Percentiles rank a stretch among this genome's conserved stretches.
These are phyloP conservation scores for Adoxophyes honmai DNA, from an alignment of 1,140 invertebrate genomes.

Conservation along the genomic window DNA sequence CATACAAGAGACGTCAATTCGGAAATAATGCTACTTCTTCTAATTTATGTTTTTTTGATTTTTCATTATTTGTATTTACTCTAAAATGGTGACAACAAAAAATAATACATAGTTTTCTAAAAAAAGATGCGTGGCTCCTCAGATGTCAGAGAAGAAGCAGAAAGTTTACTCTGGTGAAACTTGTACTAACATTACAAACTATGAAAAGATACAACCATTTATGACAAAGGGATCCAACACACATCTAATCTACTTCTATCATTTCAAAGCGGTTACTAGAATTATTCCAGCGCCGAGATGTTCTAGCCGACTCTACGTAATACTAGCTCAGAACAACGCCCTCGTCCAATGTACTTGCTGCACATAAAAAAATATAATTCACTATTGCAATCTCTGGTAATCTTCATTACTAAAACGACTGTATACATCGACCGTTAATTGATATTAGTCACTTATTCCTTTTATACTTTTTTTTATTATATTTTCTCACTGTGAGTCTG, in stretches of 20 bases:
- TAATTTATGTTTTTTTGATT: constrained; percentile 54
- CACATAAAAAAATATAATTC: constrained; percentile 74
- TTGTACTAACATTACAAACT: constrained; percentile 41
- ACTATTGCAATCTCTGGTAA: constrained; percentile 71
- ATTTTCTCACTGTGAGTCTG: constrained; percentile 57
- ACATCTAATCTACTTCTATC: constrained; percentile 39
- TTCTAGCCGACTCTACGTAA: constrained; percentile 43
- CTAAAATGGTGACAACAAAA: constrained; percentile 36
- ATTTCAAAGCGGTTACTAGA: constrained; percentile 51
- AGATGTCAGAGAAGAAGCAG: constrained; percentile 5
- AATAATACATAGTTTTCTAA: constrained; percentile 35
- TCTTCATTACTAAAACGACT: constrained; percentile 54
- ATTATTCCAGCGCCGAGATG: constrained; percentile 39
- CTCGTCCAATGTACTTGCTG: constrained; percentile 39
- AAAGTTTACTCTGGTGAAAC: constrained; percentile 20
- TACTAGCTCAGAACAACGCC: constrained; percentile 30
- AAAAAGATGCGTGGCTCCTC: constrained; percentile 13
- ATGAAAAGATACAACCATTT: constrained; percentile 43
- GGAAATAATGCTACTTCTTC: constrained; percentile 59
- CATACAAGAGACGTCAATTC: constrained; percentile 54
- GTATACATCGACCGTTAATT: constrained; percentile 46
- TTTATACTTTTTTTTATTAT: constrained; percentile 61
- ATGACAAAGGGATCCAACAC: constrained; percentile 34
- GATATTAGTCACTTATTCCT: constrained; percentile 63
- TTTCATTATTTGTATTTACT: constrained; percentile 37